Evolutionary conservation across 2,888 invertebrate species (phyloP).

Genomic region (Spodoptera picta): DNA sequence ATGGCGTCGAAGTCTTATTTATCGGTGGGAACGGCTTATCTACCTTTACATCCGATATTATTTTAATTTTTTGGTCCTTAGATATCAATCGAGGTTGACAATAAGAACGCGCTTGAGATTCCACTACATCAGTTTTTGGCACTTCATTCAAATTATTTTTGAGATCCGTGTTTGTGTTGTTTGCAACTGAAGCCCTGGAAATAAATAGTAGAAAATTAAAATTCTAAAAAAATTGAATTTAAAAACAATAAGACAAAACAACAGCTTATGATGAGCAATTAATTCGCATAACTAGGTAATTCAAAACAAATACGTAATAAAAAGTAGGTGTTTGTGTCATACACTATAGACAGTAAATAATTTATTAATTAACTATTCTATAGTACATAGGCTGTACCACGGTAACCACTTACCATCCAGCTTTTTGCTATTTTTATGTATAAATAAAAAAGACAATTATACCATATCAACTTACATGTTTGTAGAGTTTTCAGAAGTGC

Average conservation of each 20-base stretch:
- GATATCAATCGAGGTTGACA: slow-evolving; percentile 52
- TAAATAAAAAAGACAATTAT: neutral
- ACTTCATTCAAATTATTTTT: slow-evolving; percentile 34
- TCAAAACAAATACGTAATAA: no score
- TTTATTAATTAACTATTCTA: no score
- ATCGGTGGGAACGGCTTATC: slow-evolving; percentile 64
- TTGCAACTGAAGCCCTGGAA: slow-evolving; percentile 63
- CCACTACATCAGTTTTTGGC: slow-evolving; percentile 50
- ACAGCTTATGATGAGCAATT: no score
- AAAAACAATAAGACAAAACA: no score
- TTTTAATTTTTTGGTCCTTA: slow-evolving; percentile 76
- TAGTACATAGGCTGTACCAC: no score
- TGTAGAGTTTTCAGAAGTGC: slow-evolving; percentile 71
- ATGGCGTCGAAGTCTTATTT: slow-evolving; percentile 73
- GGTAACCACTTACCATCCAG: no score
- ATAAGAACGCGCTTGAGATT: slow-evolving; percentile 47
- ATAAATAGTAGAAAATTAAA: slow-evolving; percentile 3
- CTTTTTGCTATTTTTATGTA: no score
- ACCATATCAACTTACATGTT: slow-evolving; percentile 67
- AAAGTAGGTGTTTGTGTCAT: no score
- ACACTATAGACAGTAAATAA: no score
- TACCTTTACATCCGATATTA: slow-evolving; percentile 81
- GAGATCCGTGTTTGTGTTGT: slow-evolving; percentile 54
- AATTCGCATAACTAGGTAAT: no score
- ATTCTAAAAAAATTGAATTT: no score